Base-by-base conservation (phyloP, 1,140 invertebrate genomes). In the Anoplolepis gracilipes region DNA sequence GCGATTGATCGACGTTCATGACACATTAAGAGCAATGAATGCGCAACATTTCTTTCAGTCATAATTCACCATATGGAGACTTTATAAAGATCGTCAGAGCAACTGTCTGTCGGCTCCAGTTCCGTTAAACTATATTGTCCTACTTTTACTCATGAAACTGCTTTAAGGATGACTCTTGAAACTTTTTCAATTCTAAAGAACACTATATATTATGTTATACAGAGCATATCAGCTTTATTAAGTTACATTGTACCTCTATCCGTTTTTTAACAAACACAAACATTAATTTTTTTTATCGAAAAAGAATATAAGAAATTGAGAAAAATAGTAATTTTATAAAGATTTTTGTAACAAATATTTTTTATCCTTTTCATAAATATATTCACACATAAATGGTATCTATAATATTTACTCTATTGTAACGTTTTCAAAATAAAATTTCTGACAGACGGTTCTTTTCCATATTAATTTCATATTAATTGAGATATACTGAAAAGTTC, bases 21-120 rank as follows among this genome's bases (percentile, higher is more conserved):
- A 88, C 84, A 79, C 88, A 92, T 92, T 90, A 92, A 89, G 81
- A 76, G 75, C 86, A 86, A 92, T 92, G 92, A 93, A 90, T 90
- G 87, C 53, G 89, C 90, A 90, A 88, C 69, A 90, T 91, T 79
- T 64, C 22, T 30, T 53, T 53, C 11, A 64, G 3, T 16, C 49
- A 25, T n/a, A n/a, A n/a, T n/a, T n/a, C 84, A 69, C 84, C 75
- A 81, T 81, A 87, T 87, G 87, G 75, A 33, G 11, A 64, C 16
- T 84, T 62, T 64, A 85, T 82, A 30, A 61, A 70, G 22, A 36
- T 67, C 19, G 16, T 22, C 4, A 39, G 13, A 49, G 39, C 19
- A 78, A 78, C 39, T 16, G 76, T 33, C 28, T 33, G 75, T 65
- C 42, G 10, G 13, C n/a, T 78, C n/a, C 33, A 13, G 6, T 46